Evolutionary conservation across 2,888 invertebrate genomes (phyloP), one percentile per base, ranked within the genome.

Genomic region (Lasioglossum malachurum): DNA sequence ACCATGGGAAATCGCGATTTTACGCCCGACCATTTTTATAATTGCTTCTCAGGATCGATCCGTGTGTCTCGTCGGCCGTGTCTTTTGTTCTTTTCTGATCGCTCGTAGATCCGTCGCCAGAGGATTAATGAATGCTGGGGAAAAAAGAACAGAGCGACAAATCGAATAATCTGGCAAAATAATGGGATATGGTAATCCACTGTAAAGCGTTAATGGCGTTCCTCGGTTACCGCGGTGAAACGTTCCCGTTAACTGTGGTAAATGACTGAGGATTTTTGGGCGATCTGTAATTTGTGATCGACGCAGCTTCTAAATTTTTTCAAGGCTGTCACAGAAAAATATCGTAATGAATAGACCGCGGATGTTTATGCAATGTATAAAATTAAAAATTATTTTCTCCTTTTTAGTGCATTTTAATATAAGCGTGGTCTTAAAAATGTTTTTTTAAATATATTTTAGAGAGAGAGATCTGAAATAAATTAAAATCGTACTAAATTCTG

Each of bases 1-100:
- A 46, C 67, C 85, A 16, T 79, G 75, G 79, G 75, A 80, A 85
- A 85, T 85, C 85, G n/a, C 60, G 69, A 76, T 85, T 85, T 79
- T 67, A 73, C 67, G 80, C 38, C 31, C 16, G 5, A 27, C 10
- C 14, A 27, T 72, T 73, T 46, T 75, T 38, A 35, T 16, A 38
- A 77, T 57, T 38, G 53, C 44, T 44, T 64, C 23, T 19, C 67
- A 16, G 3, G 31, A 78, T 67, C 79, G 23, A 64, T 19, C 10
- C 23, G 69, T 4, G 69, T 14, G 10, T 4, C 38, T 38, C 2
- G 38, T n/a, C 38, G 41, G 1, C 41, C 23, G 27, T 71, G 23
- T 44, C 35, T 71, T 83, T 74, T 73, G n/a, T 49, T 74, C 19
- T 49, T 49, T 53, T 64, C 31, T 16, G 46, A 46, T 46, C 67